Evolutionary conservation across 1,140 invertebrate genomes (phyloP).

Genomic region (Hylaeus volcanicus): DNA sequence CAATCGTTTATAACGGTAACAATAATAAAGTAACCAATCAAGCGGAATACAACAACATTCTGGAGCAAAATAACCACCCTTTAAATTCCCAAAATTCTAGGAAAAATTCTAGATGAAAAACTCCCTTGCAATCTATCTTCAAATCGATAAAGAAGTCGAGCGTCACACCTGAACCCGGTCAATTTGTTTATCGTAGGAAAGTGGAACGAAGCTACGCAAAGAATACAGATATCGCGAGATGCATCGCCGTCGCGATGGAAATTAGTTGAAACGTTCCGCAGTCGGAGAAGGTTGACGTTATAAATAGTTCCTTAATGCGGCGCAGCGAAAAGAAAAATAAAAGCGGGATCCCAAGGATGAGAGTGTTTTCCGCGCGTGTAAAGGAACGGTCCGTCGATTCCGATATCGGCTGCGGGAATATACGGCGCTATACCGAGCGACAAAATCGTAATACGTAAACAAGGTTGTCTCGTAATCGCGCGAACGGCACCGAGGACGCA

Average conservation of each 20-base stretch:
- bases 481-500: background rate
- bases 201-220: background rate
- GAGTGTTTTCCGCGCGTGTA: background rate
- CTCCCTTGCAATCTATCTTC: too few species aligned
- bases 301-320: slow-evolving; percentile 39
- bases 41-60: too few species aligned
- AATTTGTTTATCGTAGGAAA: slow-evolving; percentile 23
- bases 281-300: slow-evolving; percentile 29
- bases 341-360: slow-evolving; percentile 29
- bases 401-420: background rate
- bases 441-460: background rate
- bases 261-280: slow-evolving; percentile 23
- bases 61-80: too few species aligned
- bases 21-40: too few species aligned
- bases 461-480: background rate
- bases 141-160: too few species aligned
- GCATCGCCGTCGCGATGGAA: background rate
- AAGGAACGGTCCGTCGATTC: background rate
- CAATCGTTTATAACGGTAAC: too few species aligned
- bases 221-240: background rate
- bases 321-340: slow-evolving; percentile 1
- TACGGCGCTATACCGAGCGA: background rate
- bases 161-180: background rate
- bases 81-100: too few species aligned
- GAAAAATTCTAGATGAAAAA: background rate